phyloP scores from a whole-genome alignment of 2,888 invertebrate species.

The Cryptosula pallasiana region DNA sequence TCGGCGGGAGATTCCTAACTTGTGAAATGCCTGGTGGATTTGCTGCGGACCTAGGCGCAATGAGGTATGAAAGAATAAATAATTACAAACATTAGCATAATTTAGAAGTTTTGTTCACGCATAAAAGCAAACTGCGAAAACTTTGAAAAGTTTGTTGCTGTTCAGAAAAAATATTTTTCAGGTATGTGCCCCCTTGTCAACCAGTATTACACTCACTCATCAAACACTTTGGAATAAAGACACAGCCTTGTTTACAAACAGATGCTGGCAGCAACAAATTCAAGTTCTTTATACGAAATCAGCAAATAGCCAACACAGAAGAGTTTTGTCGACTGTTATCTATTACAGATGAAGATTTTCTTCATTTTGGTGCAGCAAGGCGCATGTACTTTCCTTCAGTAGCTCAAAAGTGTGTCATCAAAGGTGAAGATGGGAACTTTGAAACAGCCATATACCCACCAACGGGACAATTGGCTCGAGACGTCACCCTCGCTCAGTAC shows the following conservation, averaged over 20 bases:
- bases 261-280: background rate
- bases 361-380: background rate
- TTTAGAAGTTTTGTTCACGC: no score
- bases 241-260: no score
- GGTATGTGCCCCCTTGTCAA: no score
- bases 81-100: no score
- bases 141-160: no score
- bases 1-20: background rate
- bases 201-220: no score
- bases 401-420: background rate
- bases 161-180: no score
- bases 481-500: background rate
- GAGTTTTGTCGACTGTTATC: background rate
- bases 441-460: background rate
- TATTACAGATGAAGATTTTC: background rate
- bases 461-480: background rate
- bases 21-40: background rate
- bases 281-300: background rate
- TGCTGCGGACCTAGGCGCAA: constrained; percentile 1
- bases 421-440: background rate
- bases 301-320: background rate
- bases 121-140: no score
- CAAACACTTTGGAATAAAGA: no score
- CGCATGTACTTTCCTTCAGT: background rate
- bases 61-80: no score